Percentiles rank a stretch among this genome's conserved stretches.
These are phyloP conservation scores for Oncorhynchus mykiss DNA, from an alignment of 2,113 vertebrate genomes.

Conservation along the genomic window DNA sequence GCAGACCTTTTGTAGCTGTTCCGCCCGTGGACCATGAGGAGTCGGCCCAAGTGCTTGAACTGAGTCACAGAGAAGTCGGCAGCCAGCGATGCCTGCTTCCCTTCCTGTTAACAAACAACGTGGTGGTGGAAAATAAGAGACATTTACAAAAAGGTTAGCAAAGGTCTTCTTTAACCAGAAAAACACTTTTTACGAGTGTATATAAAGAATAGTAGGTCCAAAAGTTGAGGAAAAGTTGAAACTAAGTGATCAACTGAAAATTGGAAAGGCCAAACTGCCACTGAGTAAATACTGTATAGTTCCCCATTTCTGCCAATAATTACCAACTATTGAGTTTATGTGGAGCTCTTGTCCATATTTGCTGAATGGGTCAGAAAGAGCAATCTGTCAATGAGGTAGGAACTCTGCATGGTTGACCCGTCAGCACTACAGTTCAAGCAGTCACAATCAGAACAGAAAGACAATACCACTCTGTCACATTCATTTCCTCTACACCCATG, in stretches of 20 bases:
- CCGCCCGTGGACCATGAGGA: slow-evolving; percentile 96
- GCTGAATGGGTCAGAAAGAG: not conserved
- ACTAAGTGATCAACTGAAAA: not conserved
- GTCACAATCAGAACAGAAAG: not conserved
- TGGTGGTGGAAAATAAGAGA: slow-evolving; percentile 31
- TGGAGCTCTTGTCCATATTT: not conserved
- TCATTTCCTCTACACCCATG: slow-evolving; percentile 42
- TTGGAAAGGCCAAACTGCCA: not conserved
- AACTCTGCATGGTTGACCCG: not conserved
- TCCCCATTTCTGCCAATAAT: not conserved
- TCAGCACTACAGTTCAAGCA: not conserved
- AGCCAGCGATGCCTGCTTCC: slow-evolving; percentile 93
- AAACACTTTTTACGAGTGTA: not conserved
- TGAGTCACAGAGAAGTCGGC: slow-evolving; percentile 97
- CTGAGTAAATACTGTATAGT: not conserved
- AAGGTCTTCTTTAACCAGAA: slow-evolving; percentile 9
- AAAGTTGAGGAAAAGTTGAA: not conserved
- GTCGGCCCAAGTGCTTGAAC: slow-evolving; percentile 91
- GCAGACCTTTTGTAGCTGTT: slow-evolving; percentile 98
- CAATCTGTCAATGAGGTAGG: not conserved
- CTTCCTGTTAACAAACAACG: slow-evolving; percentile 78
- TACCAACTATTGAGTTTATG: not conserved
- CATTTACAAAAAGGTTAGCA: not conserved
- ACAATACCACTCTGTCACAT: slow-evolving; percentile 46
- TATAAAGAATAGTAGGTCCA: not conserved